phyloP scores from a whole-genome alignment of 2,113 vertebrate species.

The Apteryx mantelli region DNA sequence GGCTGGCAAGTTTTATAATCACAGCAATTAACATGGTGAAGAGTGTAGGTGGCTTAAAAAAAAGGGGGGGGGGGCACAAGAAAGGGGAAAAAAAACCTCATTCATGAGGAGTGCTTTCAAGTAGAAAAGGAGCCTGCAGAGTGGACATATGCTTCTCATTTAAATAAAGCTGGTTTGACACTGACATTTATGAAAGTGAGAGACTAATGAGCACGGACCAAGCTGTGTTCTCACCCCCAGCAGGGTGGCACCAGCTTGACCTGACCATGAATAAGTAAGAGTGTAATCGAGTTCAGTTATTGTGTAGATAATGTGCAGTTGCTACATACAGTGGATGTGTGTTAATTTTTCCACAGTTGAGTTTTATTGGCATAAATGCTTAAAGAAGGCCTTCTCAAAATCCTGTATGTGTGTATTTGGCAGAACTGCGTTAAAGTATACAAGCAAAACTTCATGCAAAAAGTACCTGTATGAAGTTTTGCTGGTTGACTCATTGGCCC shows the following conservation, averaged over 20 bases:
- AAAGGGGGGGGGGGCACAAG: background rate
- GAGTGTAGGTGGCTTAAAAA: background rate
- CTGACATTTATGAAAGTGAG: constrained; percentile 4
- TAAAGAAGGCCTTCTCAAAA: background rate
- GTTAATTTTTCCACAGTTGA: background rate
- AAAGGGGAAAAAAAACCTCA: background rate
- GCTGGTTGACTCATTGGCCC: background rate
- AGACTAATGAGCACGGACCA: background rate
- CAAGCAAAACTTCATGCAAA: background rate
- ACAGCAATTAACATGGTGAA: constrained; percentile 2
- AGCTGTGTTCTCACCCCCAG: background rate
- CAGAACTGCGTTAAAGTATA: background rate
- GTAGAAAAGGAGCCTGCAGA: constrained; percentile 13
- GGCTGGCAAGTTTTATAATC: background rate
- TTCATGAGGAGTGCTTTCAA: background rate
- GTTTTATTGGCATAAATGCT: background rate
- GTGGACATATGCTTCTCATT: constrained; percentile 26
- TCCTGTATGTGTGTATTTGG: background rate
- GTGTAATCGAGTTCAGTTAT: background rate
- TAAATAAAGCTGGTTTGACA: constrained; percentile 8
- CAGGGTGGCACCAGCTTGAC: background rate
- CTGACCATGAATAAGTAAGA: background rate
- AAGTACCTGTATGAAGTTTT: background rate
- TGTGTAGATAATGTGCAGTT: background rate
- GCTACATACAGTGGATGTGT: background rate